Conservation (phyloP, 2,113 vertebrate genomes). For the Campylorhamphus procurvoides region DNA sequence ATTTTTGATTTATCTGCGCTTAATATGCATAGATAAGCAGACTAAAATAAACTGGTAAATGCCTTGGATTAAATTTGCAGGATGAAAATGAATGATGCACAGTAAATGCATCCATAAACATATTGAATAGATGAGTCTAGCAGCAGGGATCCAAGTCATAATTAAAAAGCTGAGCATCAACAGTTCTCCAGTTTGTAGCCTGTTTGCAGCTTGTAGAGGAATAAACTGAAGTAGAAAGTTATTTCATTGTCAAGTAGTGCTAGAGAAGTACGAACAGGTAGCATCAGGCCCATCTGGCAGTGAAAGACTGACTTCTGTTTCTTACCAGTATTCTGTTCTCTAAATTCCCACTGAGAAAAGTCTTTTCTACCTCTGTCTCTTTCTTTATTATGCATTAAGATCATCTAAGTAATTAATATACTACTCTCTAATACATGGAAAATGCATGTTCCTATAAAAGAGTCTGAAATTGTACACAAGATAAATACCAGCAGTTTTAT, state of each 20-base stretch:
- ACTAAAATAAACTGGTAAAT: not conserved
- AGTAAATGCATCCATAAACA: not conserved
- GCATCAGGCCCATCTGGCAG: not conserved
- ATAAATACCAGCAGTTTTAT: not conserved
- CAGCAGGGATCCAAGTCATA: not conserved
- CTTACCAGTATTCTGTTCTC: not conserved
- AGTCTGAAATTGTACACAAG: not conserved
- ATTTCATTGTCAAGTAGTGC: not conserved
- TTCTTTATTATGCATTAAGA: not conserved
- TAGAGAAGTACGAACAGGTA: not conserved
- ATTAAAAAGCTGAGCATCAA: not conserved
- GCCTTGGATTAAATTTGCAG: not conserved
- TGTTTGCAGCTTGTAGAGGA: not conserved
- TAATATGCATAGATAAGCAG: fast-evolving
- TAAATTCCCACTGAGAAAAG: not conserved
- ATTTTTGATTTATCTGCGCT: not conserved
- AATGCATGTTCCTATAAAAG: not conserved
- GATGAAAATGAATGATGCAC: not conserved
- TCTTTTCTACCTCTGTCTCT: not conserved
- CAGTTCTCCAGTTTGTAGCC: not conserved
- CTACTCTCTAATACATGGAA: not conserved
- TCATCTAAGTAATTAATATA: not conserved
- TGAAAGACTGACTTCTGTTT: not conserved
- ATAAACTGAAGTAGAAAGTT: not conserved
- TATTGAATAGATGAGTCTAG: not conserved